Conservation (phyloP, 2,888 invertebrate genomes). For the Orgyia antiqua region DNA sequence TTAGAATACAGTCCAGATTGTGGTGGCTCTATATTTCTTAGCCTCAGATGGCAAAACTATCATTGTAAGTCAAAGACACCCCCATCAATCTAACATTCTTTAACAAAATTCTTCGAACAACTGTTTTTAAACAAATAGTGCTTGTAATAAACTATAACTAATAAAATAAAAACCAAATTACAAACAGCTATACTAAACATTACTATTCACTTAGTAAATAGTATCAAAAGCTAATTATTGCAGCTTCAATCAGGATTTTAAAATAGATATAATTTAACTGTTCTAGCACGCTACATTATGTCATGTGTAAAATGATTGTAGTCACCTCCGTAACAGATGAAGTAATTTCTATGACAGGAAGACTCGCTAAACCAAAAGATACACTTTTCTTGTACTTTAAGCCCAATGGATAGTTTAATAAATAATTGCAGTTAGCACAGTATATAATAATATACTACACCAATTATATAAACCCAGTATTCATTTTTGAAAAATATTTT, state of each 20-base stretch:
- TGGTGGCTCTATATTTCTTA: slow-evolving; percentile 30
- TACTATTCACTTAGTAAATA: slow-evolving; percentile 46
- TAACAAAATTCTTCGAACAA: no score
- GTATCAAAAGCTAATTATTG: slow-evolving; percentile 15
- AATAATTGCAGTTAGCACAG: slow-evolving; percentile 10
- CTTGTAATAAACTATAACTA: slow-evolving; percentile 56
- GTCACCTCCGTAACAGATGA: slow-evolving; percentile 10
- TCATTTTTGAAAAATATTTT: slow-evolving; percentile 21
- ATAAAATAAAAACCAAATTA: slow-evolving; percentile 37
- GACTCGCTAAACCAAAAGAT: slow-evolving; percentile 22
- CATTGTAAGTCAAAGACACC: no score
- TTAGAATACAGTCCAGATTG: no score
- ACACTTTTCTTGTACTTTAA: slow-evolving; percentile 27
- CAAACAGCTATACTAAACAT: slow-evolving; percentile 28
- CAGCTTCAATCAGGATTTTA: slow-evolving; percentile 32
- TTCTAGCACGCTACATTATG: slow-evolving; percentile 35
- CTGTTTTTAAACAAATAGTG: slow-evolving; percentile 53
- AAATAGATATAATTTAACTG: slow-evolving; percentile 19
- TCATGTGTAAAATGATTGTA: slow-evolving; percentile 19
- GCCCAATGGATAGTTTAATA: slow-evolving; percentile 17
- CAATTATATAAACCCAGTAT: slow-evolving; percentile 15
- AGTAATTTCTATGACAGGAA: slow-evolving; percentile 27
- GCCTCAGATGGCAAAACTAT: slow-evolving; percentile 44
- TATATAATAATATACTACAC: slow-evolving; percentile 13
- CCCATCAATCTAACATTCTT: no score